Base-by-base conservation (phyloP, 2,888 invertebrate genomes). In the Ischnus inquisitorius region DNA sequence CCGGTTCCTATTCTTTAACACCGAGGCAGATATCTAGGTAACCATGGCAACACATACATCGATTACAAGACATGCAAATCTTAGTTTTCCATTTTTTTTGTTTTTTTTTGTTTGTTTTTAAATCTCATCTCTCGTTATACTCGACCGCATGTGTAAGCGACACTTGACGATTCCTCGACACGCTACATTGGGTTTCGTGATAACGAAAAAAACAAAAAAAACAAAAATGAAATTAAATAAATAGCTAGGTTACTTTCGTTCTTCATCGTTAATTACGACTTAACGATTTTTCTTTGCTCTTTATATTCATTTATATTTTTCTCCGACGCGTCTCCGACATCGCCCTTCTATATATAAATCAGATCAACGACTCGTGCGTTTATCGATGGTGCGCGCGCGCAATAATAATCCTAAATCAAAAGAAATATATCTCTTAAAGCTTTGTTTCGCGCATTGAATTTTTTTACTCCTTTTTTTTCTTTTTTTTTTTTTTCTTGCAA, bases 1-100 rank as follows among this genome's bases (percentile, higher is more conserved):
- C 67, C 68, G 57, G 82, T 57, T 74, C 75, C 83, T 82, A 81
- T 74, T 72, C 76, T 84, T 64, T 83, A 80, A 84, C 83, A 83
- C 46, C 76, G 71, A 83, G 83, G 83, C 76, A 71, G 72, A 77
- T 80, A 83, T 83, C 83, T 83, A 83, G 76, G 72, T 77, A 77
- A 79, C 71, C 78, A 82, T 85, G 81, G 81, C 79, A 80, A 86
- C 67, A 86, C 79, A 75, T 82, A 86, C 84, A 86, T 84, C 86
- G 82, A 86, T 72, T 86, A 80, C 82, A 72, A 83, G 82, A 82
- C 83, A 83, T 77, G 83, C 80, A 83, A 83, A 77, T 72, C 79
- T 69, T 76, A 72, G 57, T 62, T 79, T 83, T 67, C 65, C 71
- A 54, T 16, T n/a, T 51, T 48, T 54, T 82, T 43, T 41, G 43